Conservation (phyloP, 2,888 invertebrate genomes). For the Microchrysa polita region DNA sequence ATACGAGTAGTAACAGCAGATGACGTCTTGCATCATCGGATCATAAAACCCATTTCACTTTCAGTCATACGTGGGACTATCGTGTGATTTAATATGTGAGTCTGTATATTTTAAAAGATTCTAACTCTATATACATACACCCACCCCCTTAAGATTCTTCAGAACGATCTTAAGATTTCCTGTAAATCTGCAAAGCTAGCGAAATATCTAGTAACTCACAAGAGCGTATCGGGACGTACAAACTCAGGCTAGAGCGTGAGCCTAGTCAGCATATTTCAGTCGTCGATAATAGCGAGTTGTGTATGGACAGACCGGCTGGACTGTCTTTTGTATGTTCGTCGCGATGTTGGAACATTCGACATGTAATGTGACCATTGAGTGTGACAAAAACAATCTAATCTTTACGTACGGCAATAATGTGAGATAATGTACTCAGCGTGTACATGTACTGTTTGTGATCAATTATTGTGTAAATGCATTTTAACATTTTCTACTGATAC, state of each 20-base stretch:
- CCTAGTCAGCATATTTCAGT: conserved; percentile 27
- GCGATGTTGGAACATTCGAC: background rate
- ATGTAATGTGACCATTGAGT: background rate
- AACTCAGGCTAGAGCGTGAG: too few species aligned
- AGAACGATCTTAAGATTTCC: conserved; percentile 7
- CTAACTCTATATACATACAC: too few species aligned
- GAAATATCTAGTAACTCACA: conserved; percentile 32
- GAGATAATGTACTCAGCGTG: conserved; percentile 1
- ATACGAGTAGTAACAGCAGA: too few species aligned
- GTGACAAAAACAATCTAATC: conserved; percentile 5
- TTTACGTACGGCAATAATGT: background rate
- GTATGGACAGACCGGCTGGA: conserved; percentile 3
- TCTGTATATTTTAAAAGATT: too few species aligned
- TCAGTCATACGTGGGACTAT: too few species aligned
- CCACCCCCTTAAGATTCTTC: conserved; percentile 16
- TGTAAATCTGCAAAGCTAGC: conserved; percentile 32
- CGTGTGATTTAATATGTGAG: too few species aligned
- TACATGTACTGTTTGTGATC: background rate
- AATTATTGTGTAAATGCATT: background rate
- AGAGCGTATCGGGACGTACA: conserved; percentile 23
- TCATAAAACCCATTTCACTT: too few species aligned
- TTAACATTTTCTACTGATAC: background rate
- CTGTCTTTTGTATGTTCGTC: background rate
- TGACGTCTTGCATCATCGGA: too few species aligned
- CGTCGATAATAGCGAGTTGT: conserved; percentile 31